phyloP scores from a whole-genome alignment of 1,140 invertebrate species.

The Mylabris phalerata region DNA sequence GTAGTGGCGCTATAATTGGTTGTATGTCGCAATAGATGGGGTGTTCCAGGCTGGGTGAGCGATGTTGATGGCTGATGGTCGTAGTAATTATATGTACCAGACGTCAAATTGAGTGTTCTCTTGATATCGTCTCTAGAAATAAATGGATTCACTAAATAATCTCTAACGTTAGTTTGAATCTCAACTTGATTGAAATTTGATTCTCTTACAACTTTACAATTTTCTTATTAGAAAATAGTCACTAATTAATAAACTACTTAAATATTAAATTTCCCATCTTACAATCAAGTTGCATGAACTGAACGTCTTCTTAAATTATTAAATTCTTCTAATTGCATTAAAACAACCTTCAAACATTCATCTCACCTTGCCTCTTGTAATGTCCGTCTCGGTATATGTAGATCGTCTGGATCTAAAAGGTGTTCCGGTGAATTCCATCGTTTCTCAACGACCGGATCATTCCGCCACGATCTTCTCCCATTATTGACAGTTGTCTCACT shows the following conservation, averaged over 20 bases:
- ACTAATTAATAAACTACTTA: no score
- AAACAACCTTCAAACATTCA: background rate
- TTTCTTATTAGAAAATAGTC: no score
- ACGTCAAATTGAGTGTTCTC: slow-evolving; percentile 37
- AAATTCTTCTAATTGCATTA: no score
- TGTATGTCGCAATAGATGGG: slow-evolving; percentile 28
- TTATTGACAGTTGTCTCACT: slow-evolving; percentile 15
- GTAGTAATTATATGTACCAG: slow-evolving; percentile 38
- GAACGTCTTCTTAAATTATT: no score
- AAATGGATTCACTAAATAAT: slow-evolving; percentile 17
- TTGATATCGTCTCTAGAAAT: slow-evolving; percentile 42
- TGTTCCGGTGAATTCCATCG: slow-evolving; percentile 27
- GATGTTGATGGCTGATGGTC: slow-evolving; percentile 20
- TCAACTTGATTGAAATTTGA: no score
- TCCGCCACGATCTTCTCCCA: slow-evolving; percentile 14
- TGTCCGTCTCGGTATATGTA: slow-evolving; percentile 32
- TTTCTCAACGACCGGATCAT: slow-evolving; percentile 8
- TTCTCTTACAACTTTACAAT: no score
- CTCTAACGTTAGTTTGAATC: no score
- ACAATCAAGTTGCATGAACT: no score
- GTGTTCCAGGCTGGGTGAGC: slow-evolving; percentile 24
- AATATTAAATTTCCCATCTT: no score
- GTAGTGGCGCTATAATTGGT: slow-evolving; percentile 26
- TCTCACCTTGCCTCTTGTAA: slow-evolving; percentile 28
- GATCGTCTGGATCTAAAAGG: slow-evolving; percentile 29